Evolutionary conservation across 2,113 vertebrate genomes (phyloP).

Genomic region (Callospermophilus lateralis): DNA sequence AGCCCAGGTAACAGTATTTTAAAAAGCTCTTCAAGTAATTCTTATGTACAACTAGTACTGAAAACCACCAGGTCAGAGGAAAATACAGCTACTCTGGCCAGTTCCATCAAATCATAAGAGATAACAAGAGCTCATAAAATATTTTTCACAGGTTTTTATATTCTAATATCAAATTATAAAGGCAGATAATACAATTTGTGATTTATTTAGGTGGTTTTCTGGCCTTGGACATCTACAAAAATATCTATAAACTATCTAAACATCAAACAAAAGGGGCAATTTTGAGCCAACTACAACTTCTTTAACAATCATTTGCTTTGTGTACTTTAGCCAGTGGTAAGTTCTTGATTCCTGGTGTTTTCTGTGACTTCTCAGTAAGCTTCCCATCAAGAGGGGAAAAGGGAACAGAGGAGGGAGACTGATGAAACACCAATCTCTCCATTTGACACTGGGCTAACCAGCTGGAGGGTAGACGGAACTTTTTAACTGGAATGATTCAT

Average conservation of each 20-base stretch:
- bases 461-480: conserved; percentile 13
- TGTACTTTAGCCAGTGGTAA: neutral
- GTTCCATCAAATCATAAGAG: neutral
- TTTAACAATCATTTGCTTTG: neutral
- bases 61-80: neutral
- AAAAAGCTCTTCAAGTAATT: conserved; percentile 26
- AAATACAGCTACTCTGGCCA: neutral
- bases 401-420: neutral
- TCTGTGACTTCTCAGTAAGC: neutral
- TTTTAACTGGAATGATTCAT: conserved; percentile 45
- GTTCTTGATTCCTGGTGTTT: conserved; percentile 24
- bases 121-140: conserved; percentile 6
- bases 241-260: neutral
- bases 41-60: neutral
- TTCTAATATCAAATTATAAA: conserved; percentile 29
- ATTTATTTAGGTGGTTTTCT: conserved; percentile 15
- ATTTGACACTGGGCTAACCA: conserved; percentile 41
- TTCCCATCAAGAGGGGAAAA: neutral
- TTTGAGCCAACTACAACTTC: neutral
- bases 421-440: neutral
- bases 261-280: conserved; percentile 12
- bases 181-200: neutral
- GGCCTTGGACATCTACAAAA: conserved; percentile 2
- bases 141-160: conserved; percentile 31
- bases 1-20: conserved; percentile 13